phyloP scores from a whole-genome alignment of 2,113 vertebrate species.

The Amazona vittata region DNA sequence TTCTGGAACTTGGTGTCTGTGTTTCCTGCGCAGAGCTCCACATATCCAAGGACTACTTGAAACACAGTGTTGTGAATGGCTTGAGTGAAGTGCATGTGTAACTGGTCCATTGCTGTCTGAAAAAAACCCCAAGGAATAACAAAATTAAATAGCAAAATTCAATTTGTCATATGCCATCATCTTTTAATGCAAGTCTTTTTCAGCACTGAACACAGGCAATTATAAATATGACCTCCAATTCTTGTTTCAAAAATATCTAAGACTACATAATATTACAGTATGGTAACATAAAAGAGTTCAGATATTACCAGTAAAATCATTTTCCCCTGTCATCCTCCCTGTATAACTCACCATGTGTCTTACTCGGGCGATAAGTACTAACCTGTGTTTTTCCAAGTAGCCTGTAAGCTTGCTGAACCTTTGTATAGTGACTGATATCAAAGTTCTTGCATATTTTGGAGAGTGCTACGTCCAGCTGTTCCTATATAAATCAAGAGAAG shows the following conservation, averaged over 20 bases:
- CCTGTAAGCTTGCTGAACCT: constrained; percentile 94
- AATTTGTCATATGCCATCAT: background rate
- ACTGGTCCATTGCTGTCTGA: constrained; percentile 98
- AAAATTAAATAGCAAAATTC: background rate
- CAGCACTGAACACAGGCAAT: background rate
- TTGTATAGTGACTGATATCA: constrained; percentile 94
- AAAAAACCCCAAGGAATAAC: background rate
- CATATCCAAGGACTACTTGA: constrained; percentile 97
- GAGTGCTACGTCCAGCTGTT: constrained; percentile 94
- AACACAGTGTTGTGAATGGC: constrained; percentile 99
- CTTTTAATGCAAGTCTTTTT: background rate
- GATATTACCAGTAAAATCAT: background rate
- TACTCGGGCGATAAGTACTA: constrained; percentile 19
- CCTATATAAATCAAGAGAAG: constrained; percentile 74
- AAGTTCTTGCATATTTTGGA: constrained; percentile 99
- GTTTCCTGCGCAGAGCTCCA: constrained; percentile 95
- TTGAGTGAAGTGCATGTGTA: constrained; percentile 99
- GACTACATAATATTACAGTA: background rate
- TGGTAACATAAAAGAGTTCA: background rate
- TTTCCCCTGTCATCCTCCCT: background rate
- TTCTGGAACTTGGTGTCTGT: constrained; percentile 99
- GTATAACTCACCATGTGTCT: background rate
- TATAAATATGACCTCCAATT: background rate
- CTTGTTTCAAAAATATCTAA: background rate
- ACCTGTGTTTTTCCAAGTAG: constrained; percentile 98